Evolutionary conservation across 2,888 invertebrate genomes (phyloP).

Genomic region (Parnassius smintheus): DNA sequence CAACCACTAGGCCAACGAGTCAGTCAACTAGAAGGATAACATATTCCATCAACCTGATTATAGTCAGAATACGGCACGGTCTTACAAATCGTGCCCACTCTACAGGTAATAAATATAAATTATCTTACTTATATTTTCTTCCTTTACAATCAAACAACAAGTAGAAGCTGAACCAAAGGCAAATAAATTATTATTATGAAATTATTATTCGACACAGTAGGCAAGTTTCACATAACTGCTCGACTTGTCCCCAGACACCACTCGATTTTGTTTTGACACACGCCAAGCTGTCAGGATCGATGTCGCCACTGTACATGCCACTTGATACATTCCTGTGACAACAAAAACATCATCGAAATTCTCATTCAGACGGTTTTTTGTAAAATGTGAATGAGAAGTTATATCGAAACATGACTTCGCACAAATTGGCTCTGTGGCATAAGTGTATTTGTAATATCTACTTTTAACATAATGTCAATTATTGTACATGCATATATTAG

Average conservation of each 20-base stretch:
- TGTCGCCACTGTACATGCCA: slow-evolving; percentile 47
- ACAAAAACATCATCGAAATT: slow-evolving; percentile 50
- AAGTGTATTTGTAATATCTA: slow-evolving; percentile 19
- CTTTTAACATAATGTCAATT: no score
- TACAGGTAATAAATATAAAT: no score
- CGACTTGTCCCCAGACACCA: slow-evolving; percentile 66
- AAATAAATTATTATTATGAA: slow-evolving; percentile 25
- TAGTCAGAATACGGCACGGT: no score
- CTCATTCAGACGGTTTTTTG: slow-evolving; percentile 54
- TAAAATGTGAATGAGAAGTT: slow-evolving; percentile 52
- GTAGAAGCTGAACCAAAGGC: slow-evolving; percentile 23
- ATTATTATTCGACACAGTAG: slow-evolving; percentile 49
- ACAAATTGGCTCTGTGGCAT: slow-evolving; percentile 12
- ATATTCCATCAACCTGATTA: no score
- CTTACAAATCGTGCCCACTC: no score
- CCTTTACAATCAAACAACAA: background rate
- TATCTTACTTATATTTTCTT: no score
- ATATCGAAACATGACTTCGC: slow-evolving; percentile 57
- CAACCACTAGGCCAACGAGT: no score
- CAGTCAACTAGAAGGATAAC: no score
- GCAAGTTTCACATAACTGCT: slow-evolving; percentile 48
- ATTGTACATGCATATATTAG: no score
- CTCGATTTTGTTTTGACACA: slow-evolving; percentile 79
- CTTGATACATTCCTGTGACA: slow-evolving; percentile 47
- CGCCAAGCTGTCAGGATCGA: slow-evolving; percentile 55